phyloP scores from a whole-genome alignment of 2,888 invertebrate species.

The Tryphoninae sp. region DNA sequence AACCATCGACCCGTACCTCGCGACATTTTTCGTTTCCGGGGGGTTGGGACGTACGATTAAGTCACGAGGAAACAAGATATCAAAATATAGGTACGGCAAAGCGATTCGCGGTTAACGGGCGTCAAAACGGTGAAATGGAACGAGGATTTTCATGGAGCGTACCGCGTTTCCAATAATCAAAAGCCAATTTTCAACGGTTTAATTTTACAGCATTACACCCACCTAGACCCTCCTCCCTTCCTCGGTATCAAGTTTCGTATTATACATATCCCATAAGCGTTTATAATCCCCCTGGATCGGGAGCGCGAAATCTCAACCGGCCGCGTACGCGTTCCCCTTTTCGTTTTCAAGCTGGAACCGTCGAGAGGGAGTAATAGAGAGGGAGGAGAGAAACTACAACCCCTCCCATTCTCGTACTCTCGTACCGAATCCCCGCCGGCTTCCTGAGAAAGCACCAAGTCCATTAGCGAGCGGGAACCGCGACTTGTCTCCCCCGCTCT shows the following conservation, averaged over 20 bases:
- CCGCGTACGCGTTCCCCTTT: slow-evolving; percentile 59
- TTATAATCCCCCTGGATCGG: slow-evolving; percentile 61
- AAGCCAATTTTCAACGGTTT: slow-evolving; percentile 66
- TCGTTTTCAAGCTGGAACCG: slow-evolving; percentile 55
- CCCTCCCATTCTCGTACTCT: slow-evolving; percentile 43
- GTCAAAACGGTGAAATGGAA: slow-evolving; percentile 12
- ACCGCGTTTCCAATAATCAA: slow-evolving; percentile 59
- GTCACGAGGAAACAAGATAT: slow-evolving; percentile 4
- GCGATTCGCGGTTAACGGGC: neutral
- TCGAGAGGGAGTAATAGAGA: slow-evolving; percentile 62
- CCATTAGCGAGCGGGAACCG: slow-evolving; percentile 54
- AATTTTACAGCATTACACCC: slow-evolving; percentile 54
- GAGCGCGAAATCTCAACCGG: slow-evolving; percentile 42
- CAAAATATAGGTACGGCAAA: neutral
- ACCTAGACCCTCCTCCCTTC: slow-evolving; percentile 6
- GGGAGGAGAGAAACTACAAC: slow-evolving; percentile 67
- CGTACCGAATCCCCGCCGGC: slow-evolving; percentile 52
- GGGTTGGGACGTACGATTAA: neutral
- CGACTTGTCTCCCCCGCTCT: slow-evolving; percentile 32
- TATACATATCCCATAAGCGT: slow-evolving; percentile 49
- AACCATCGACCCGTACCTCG: no score
- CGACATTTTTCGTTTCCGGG: neutral
- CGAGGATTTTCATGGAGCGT: slow-evolving; percentile 29
- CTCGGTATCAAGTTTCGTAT: slow-evolving; percentile 28
- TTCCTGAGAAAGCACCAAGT: slow-evolving; percentile 55